Conservation (phyloP, 2,888 invertebrate genomes). For the Caenorhabditis sulstoni region DNA sequence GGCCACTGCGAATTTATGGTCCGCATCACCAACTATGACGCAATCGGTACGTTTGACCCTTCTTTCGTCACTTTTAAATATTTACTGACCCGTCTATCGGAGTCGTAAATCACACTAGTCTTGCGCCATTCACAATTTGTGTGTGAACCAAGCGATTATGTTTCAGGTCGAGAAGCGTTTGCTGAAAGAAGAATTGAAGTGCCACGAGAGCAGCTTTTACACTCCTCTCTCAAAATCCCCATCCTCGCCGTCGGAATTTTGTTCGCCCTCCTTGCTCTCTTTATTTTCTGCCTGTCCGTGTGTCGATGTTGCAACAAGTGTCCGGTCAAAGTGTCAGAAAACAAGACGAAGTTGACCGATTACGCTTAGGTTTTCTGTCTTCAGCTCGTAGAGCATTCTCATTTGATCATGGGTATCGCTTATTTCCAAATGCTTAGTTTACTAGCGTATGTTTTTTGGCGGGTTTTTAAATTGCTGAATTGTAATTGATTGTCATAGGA, state of each 20-base stretch:
- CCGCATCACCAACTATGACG: constrained; percentile 74
- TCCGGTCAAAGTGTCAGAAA: constrained; percentile 61
- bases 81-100: constrained; percentile 25
- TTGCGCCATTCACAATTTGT: constrained; percentile 26
- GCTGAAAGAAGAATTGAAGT: constrained; percentile 60
- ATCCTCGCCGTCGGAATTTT: constrained; percentile 34
- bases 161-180: constrained; percentile 65
- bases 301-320: constrained; percentile 57
- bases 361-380: constrained; percentile 29
- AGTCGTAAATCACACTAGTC: constrained; percentile 47
- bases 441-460: constrained; percentile 20
- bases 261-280: constrained; percentile 29
- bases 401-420: constrained; percentile 14
- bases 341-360: constrained; percentile 63
- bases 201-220: constrained; percentile 25
- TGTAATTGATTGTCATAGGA: constrained; percentile 1
- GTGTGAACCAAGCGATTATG: constrained; percentile 13
- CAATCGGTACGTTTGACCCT: constrained; percentile 61
- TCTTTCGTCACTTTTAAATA: constrained; percentile 11
- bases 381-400: constrained; percentile 6
- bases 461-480: constrained; percentile 2
- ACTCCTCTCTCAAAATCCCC: constrained; percentile 34
- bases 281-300: constrained; percentile 30
- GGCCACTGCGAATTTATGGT: constrained; percentile 74
- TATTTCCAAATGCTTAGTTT: constrained; percentile 19